Evolutionary conservation across 2,113 vertebrate genomes (phyloP).

Genomic region (Muntiacus muntjak): DNA sequence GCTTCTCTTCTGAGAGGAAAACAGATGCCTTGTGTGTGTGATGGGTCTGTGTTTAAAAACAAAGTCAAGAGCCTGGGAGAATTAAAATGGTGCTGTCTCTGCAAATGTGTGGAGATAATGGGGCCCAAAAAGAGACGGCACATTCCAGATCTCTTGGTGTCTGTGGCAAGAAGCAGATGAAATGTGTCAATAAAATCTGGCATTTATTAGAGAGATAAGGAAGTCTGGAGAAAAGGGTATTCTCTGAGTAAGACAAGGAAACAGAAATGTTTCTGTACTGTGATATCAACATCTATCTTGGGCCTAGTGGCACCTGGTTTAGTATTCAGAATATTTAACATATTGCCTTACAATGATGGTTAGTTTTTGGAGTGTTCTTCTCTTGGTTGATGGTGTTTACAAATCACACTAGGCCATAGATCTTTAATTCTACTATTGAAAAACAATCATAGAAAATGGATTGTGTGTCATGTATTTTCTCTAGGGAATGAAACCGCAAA

Average conservation of each 20-base stretch:
- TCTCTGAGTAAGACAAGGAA: conserved; percentile 50
- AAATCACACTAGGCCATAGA: conserved; percentile 72
- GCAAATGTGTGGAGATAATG: background rate
- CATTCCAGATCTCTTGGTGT: conserved; percentile 36
- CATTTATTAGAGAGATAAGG: conserved; percentile 73
- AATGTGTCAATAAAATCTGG: conserved; percentile 66
- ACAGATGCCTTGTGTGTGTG: background rate
- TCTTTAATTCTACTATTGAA: conserved; percentile 68
- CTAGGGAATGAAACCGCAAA: conserved; percentile 63
- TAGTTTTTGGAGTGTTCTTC: conserved; percentile 62
- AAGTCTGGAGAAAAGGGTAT: conserved; percentile 44
- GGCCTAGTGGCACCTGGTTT: conserved; percentile 33
- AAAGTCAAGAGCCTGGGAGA: conserved; percentile 13
- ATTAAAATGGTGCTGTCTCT: background rate
- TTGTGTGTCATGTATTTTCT: conserved; percentile 60
- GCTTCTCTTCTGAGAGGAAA: conserved; percentile 6
- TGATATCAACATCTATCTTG: conserved; percentile 42
- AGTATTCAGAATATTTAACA: conserved; percentile 63
- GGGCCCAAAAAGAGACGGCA: background rate
- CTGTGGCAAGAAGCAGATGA: conserved; percentile 47
- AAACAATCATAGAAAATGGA: conserved; percentile 26
- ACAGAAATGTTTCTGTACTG: conserved; percentile 58
- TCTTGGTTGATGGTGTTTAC: conserved; percentile 71
- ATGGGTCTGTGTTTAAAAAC: conserved; percentile 38
- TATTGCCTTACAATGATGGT: conserved; percentile 52